Evolutionary conservation across 2,797 vertebrate genomes (phyloP), one percentile per base, ranked within the genome.

Genomic region (Eidolon dupreanum): DNA sequence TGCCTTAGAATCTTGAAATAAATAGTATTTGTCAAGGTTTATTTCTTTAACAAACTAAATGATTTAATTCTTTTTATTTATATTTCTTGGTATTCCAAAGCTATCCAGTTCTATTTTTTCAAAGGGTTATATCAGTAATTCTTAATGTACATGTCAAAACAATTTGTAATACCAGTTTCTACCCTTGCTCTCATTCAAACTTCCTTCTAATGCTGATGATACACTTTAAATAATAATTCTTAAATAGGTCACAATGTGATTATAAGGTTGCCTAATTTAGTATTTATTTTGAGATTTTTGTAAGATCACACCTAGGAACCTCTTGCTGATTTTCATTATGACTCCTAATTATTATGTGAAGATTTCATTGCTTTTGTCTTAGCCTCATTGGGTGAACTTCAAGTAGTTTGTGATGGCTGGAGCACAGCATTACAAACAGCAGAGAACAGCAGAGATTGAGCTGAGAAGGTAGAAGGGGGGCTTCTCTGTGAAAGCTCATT

Each of bases 61-160:
- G 8, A 66, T 81, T 74, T 43, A 7, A 82, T 59, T 55, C 36
- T 46, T 84, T 91, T 51, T 33, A 26, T 57, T 20, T 84, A 0
- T 68, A 36, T 90, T 92, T 94, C 66, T 93, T 84, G 31, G 53
- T 71, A 19, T 81, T 49, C 71, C 26, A 85, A 93, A 28, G 20
- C 11, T 81, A 85, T 19, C 15, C 1, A 66, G 31, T 20, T 65
- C 0, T 28, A 65, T 86, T 51, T 55, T 57, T 36, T 26, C 43
- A 84, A 95, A 77, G 41, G 9, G 31, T 31, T 31, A 5, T 85
- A 66, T 61, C 68, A 91, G 33, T 82, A 66, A 85, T 77, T 85
- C 28, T 55, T 63, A 57, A 33, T 7, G 11, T 61, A 82, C 87
- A 63, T 61, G 36, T 68, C 26, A 86, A 66, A 95, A 81, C n/a